These are phyloP conservation scores for Cheilosia vernalis DNA, from an alignment of 2,888 invertebrate species.

Conservation along the genomic window DNA sequence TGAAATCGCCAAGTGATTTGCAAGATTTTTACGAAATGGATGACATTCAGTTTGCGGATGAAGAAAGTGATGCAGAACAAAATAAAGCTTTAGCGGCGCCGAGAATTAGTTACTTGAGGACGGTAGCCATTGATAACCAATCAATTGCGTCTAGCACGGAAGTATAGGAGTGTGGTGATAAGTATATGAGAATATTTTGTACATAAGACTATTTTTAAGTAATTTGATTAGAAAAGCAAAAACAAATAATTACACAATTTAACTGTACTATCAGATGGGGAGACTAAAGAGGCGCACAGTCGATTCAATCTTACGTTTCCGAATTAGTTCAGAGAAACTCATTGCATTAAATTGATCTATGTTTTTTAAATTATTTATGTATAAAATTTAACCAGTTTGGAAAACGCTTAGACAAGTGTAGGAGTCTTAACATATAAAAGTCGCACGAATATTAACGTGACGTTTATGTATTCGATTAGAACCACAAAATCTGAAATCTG, in stretches of 20 bases:
- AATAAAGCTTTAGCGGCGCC: constrained; percentile 52
- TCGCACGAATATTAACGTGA: no score
- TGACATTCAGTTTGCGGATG: constrained; percentile 89
- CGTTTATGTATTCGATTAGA: no score
- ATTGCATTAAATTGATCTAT: no score
- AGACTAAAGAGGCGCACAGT: background rate
- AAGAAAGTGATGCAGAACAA: constrained; percentile 78
- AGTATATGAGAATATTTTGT: constrained; percentile 49
- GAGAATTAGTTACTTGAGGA: constrained; percentile 61
- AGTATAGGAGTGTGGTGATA: constrained; percentile 34
- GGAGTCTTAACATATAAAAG: no score
- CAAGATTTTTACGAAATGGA: constrained; percentile 86
- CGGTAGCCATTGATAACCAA: constrained; percentile 69
- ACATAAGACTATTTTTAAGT: constrained; percentile 49
- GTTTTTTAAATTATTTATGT: no score
- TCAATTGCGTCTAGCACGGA: constrained; percentile 67
- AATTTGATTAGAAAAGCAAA: constrained; percentile 62
- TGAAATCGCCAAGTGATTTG: constrained; percentile 87
- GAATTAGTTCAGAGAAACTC: no score
- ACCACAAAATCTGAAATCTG: no score
- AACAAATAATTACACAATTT: constrained; percentile 40
- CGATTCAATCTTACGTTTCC: background rate
- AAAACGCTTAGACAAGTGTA: no score
- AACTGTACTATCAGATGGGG: background rate
- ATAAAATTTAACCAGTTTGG: no score